Evolutionary conservation across 2,888 invertebrate species (phyloP).

Genomic region (Syrista parreyssii): DNA sequence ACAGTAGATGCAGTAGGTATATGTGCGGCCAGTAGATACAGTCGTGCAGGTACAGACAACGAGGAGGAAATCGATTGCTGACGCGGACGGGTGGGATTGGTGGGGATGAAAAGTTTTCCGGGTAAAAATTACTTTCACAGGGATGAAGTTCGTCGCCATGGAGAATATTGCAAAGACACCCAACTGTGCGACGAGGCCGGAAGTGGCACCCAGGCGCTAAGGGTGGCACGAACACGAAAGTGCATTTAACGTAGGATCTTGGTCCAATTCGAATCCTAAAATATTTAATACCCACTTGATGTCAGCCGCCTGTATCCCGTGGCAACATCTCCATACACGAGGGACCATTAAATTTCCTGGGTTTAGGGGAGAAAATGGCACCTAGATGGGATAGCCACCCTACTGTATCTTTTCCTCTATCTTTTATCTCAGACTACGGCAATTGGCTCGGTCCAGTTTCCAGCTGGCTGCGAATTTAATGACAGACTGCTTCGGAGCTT

Average conservation of each 20-base stretch:
- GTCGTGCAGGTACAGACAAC: background rate
- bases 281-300: conserved; percentile 41
- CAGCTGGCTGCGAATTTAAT: background rate
- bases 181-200: background rate
- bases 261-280: conserved; percentile 41
- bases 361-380: conserved; percentile 25
- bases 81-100: background rate
- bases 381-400: background rate
- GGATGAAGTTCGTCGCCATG: background rate
- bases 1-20: background rate
- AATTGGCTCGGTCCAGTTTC: background rate
- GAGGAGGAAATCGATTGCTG: conserved; percentile 1
- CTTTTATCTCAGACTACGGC: conserved; percentile 16
- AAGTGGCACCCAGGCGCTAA: conserved; percentile 11
- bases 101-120: conserved; percentile 20
- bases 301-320: conserved; percentile 23
- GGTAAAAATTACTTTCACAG: conserved; percentile 23
- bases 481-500: too few relatives aligned
- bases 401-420: conserved; percentile 11
- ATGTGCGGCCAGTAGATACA: background rate
- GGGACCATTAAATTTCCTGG: conserved; percentile 35
- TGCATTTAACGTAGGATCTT: conserved; percentile 41
- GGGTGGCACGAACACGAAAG: conserved; percentile 30
- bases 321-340: conserved; percentile 31
- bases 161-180: conserved; percentile 4